These are phyloP conservation scores for Smutsia temminckii DNA, from an alignment of 2,797 vertebrate genomes.

Conservation along the genomic window DNA sequence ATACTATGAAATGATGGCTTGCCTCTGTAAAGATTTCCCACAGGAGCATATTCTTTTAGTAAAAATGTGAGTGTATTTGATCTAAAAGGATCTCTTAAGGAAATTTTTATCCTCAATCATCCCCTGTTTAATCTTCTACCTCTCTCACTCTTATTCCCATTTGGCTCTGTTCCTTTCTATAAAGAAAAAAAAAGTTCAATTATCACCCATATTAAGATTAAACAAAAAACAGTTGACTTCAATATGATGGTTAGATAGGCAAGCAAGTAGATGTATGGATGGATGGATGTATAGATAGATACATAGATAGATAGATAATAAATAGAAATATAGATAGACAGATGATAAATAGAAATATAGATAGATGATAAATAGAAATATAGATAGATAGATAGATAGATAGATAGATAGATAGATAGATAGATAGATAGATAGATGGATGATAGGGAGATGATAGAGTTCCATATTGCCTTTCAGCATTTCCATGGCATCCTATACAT, in stretches of 20 bases:
- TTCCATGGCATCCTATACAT: not conserved
- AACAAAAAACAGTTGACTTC: not conserved
- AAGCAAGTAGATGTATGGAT: too few relatives aligned
- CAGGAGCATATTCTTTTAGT: not conserved
- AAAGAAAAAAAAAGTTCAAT: not conserved
- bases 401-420: not conserved
- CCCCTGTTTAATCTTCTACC: not conserved
- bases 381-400: not conserved
- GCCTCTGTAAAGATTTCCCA: not conserved
- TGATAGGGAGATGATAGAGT: not conserved
- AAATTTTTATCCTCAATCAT: not conserved
- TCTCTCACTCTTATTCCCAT: not conserved
- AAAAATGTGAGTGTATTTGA: not conserved
- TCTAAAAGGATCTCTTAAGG: not conserved
- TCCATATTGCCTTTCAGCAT: not conserved
- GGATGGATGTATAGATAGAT: not conserved
- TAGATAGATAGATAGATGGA: not conserved
- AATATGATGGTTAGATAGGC: not conserved
- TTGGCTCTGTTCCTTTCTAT: not conserved
- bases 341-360: not conserved
- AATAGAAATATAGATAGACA: not conserved
- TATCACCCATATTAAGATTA: not conserved
- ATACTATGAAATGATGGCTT: constrained; percentile 4
- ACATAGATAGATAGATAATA: not conserved
- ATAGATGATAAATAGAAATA: not conserved